Conservation (phyloP, 2,113 vertebrate species). For the Dicaeum eximium region DNA sequence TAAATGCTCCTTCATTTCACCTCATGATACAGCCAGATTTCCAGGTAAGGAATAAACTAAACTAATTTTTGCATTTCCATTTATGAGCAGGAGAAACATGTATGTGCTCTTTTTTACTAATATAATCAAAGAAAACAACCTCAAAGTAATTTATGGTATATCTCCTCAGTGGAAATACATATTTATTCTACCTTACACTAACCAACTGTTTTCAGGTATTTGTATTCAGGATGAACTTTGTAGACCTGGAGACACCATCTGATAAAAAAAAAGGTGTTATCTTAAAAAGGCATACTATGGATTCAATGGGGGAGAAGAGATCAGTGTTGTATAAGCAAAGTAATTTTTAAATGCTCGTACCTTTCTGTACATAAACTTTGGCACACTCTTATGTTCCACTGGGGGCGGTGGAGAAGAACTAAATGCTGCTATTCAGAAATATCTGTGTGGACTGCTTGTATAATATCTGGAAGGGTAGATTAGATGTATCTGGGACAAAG, state of each 20-base stretch:
- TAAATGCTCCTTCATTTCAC: neutral
- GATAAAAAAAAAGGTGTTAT: neutral
- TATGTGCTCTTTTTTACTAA: neutral
- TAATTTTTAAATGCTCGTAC: neutral
- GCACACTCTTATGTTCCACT: neutral
- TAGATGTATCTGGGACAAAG: neutral
- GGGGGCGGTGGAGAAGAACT: neutral
- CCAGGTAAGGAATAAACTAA: neutral
- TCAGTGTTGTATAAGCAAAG: neutral
- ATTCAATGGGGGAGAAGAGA: neutral
- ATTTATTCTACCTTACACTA: neutral
- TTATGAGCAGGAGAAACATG: neutral
- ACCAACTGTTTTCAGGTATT: neutral
- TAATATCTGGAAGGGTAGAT: neutral
- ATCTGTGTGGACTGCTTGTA: neutral
- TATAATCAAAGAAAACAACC: neutral
- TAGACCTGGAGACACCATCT: neutral
- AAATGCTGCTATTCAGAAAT: slow-evolving; percentile 6
- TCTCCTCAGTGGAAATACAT: neutral
- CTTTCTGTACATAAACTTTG: neutral
- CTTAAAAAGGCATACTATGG: neutral
- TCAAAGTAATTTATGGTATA: neutral
- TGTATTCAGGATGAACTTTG: neutral
- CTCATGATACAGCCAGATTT: neutral
- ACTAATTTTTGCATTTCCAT: neutral